Conservation (phyloP, 1,140 invertebrate species). For the Drosophila mauritiana region DNA sequence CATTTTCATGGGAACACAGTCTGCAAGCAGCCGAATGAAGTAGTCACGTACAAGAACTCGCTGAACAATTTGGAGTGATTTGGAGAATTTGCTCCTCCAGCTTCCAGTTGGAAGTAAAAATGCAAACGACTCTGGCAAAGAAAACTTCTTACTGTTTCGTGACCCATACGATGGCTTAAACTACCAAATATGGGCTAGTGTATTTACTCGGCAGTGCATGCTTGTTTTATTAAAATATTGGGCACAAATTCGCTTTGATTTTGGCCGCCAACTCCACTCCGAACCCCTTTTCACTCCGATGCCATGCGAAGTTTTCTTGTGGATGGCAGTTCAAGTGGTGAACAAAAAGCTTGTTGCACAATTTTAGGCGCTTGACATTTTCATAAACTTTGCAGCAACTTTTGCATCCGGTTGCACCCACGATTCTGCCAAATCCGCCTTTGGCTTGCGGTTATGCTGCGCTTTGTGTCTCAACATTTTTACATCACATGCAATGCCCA, state of each 20-base stretch:
- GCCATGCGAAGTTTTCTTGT: not conserved
- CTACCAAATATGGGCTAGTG: constrained; percentile 6
- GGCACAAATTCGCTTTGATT: constrained; percentile 4
- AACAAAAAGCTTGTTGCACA: constrained; percentile 4
- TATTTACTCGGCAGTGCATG: not conserved
- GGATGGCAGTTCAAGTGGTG: constrained; percentile 14
- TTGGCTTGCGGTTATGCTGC: not conserved
- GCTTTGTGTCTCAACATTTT: not conserved
- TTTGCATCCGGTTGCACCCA: constrained; percentile 13
- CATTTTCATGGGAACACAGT: not conserved
- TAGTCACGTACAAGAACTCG: constrained; percentile 51
- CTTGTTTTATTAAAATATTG: not conserved
- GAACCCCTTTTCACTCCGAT: not conserved
- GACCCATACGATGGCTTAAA: not conserved
- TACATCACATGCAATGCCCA: not conserved
- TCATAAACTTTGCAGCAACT: constrained; percentile 40
- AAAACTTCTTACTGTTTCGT: not conserved
- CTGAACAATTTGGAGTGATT: constrained; percentile 37
- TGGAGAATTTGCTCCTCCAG: not conserved
- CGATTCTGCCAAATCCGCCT: constrained; percentile 5
- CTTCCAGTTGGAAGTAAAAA: not conserved
- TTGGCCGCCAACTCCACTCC: not conserved
- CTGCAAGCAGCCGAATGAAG: constrained; percentile 33
- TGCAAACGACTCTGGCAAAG: constrained; percentile 1
- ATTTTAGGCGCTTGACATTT: constrained; percentile 22